Conservation (phyloP, 2,888 invertebrate genomes). For the Cephalotes varians region DNA sequence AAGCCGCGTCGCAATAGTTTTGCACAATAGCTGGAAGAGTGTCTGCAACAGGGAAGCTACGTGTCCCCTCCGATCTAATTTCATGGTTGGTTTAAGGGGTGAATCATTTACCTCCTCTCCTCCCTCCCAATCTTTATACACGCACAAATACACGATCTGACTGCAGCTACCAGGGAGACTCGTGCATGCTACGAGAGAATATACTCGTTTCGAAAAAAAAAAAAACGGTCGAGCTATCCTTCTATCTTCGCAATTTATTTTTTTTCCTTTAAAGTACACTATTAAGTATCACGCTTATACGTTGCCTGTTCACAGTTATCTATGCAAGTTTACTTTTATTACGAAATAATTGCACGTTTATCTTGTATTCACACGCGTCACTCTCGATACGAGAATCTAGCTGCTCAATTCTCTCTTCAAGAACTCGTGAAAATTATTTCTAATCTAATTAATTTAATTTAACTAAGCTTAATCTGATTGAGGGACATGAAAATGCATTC, state of each 20-base stretch:
- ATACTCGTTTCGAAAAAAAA: conserved; percentile 37
- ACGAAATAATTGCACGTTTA: neutral
- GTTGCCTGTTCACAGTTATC: neutral
- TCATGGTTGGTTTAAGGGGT: conserved; percentile 51
- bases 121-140: conserved; percentile 18
- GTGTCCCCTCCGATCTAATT: conserved; percentile 40
- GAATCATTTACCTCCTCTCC: conserved; percentile 50
- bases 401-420: neutral
- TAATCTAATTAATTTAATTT: neutral
- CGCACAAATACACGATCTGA: conserved; percentile 39
- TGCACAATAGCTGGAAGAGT: conserved; percentile 40
- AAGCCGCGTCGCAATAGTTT: conserved; percentile 23
- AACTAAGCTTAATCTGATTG: neutral
- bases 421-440: neutral
- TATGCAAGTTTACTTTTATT: neutral
- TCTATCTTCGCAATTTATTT: conserved; percentile 33
- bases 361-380: neutral
- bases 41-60: conserved; percentile 37
- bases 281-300: neutral
- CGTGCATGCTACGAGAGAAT: conserved; percentile 16
- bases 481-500: neutral
- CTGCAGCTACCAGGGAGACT: conserved; percentile 49
- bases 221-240: conserved; percentile 13
- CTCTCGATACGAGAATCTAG: neutral
- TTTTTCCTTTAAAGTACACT: conserved; percentile 10